phyloP scores from a whole-genome alignment of 1,140 invertebrate genomes.

The Drosophila ficusphila region DNA sequence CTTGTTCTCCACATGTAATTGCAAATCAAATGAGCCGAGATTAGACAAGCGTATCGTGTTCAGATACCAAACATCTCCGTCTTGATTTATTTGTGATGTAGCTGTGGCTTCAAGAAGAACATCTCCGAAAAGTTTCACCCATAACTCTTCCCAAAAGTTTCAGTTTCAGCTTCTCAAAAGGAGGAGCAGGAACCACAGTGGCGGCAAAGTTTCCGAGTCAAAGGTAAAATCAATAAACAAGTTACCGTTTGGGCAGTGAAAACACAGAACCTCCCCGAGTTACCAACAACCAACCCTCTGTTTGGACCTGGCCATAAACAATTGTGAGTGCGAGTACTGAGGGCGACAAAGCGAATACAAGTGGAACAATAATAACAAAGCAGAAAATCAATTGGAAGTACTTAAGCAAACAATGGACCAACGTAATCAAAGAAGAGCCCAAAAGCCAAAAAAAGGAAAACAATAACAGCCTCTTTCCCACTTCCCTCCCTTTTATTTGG shows the following conservation, averaged over 20 bases:
- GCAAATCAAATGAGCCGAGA: conserved; percentile 33
- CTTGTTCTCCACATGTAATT: conserved; percentile 39
- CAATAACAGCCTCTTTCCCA: conserved; percentile 35
- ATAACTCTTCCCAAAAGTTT: conserved; percentile 12
- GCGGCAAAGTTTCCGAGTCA: conserved; percentile 31
- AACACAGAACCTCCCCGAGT: conserved; percentile 5
- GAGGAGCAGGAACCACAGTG: conserved; percentile 2
- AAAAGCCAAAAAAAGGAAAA: conserved; percentile 25
- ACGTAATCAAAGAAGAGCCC: conserved; percentile 47
- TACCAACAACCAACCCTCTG: conserved; percentile 41
- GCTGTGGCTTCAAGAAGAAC: neutral
- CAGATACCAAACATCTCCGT: neutral
- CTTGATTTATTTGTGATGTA: neutral
- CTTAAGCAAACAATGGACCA: conserved; percentile 75
- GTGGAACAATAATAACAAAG: conserved; percentile 72
- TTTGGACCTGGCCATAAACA: conserved; percentile 54
- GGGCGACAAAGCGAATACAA: conserved; percentile 77
- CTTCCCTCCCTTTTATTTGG: conserved; percentile 8
- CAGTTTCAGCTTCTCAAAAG: conserved; percentile 10
- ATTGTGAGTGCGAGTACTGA: conserved; percentile 40
- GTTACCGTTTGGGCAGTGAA: conserved; percentile 33
- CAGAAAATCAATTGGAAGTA: conserved; percentile 79
- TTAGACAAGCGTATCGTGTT: conserved; percentile 12
- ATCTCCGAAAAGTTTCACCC: neutral
- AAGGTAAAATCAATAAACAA: conserved; percentile 70